These are phyloP conservation scores for Drosophila nr. medialis DNA, from an alignment of 2,888 invertebrate species.

Conservation along the genomic window DNA sequence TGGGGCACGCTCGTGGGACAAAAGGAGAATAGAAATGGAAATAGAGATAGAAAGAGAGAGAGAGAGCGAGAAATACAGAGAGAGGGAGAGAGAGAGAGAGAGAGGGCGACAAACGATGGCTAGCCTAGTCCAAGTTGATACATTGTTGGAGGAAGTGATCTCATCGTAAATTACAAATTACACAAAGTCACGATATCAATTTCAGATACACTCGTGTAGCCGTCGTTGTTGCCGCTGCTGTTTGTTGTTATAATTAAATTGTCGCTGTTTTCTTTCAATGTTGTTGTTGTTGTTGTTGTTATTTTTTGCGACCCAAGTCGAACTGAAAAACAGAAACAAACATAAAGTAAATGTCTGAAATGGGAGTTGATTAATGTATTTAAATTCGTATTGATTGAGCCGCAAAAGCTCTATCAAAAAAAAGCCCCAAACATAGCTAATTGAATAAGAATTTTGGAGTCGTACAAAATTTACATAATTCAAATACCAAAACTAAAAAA, in stretches of 20 bases:
- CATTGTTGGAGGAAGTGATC: slow-evolving; percentile 80
- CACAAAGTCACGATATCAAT: slow-evolving; percentile 82
- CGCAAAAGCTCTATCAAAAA: slow-evolving; percentile 3
- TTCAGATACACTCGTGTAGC: slow-evolving; percentile 71
- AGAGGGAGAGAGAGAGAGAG: slow-evolving; percentile 11
- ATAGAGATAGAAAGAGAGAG: slow-evolving; percentile 29
- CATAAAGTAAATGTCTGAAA: slow-evolving; percentile 44
- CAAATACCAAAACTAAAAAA: neutral
- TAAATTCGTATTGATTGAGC: slow-evolving; percentile 62
- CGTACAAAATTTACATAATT: slow-evolving; percentile 69
- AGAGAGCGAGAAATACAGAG: too few relatives aligned
- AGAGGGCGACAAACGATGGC: slow-evolving; percentile 42
- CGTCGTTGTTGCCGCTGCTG: slow-evolving; percentile 54
- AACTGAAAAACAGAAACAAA: slow-evolving; percentile 2
- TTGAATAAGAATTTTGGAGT: slow-evolving; percentile 58
- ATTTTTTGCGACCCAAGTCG: slow-evolving; percentile 22
- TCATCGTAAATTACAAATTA: slow-evolving; percentile 82
- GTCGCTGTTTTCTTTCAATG: slow-evolving; percentile 54
- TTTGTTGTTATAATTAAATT: slow-evolving; percentile 80
- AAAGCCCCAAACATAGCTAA: slow-evolving; percentile 39
- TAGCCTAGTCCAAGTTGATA: slow-evolving; percentile 45
- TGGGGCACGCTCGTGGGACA: slow-evolving; percentile 47
- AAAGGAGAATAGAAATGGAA: slow-evolving; percentile 42
- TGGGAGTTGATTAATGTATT: slow-evolving; percentile 78
- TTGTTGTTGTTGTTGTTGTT: slow-evolving; percentile 15